Evolutionary conservation across 1,140 invertebrate genomes (phyloP), one percentile per base, ranked within the genome.

Genomic region (Chrysopa pallens): DNA sequence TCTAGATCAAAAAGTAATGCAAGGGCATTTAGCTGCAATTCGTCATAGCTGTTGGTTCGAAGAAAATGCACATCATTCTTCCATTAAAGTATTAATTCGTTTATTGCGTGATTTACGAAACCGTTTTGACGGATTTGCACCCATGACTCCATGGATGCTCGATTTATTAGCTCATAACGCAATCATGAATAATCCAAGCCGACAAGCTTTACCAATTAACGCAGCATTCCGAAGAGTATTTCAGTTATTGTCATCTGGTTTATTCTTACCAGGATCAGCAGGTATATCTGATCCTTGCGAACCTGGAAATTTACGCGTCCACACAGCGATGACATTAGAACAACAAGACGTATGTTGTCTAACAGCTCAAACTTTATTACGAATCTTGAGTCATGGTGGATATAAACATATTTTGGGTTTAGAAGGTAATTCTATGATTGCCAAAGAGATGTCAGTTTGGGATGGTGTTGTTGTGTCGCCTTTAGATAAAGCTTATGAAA

Each of bases 1-100:
- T 58, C 66, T 93, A 57, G 84, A 91, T 52, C 74, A 77, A 42
- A 88, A 89, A 63, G 70, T 87, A 27, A 77, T 92, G 61, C 78
- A 83, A 63, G 78, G 82, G 36, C 89, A 96, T 63, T 65, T 96
- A 49, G 86, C 89, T 2, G 90, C 91, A 1, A 93, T 98, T 37
- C 68, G 92, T 43, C 93, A 98, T 61, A 85, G 86, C 29, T 76
- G 91, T 4, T 98, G 94, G 93, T 97, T 98, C 63, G 94, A 98
- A 60, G 93, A 98, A 66, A 95, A 95, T 62, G 92, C 90, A 6
- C 90, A 90, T 59, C 91, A 97, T 63, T 94, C 93, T 4, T 90
- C 89, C 28, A 92, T 98, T 39, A 97, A 96, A 70, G 86, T 93
- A 9, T 63, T 98, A 0, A 94, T 98, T 49, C 73, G 94, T 9